These are phyloP conservation scores for Macrobrachium rosenbergii DNA, from an alignment of 1,140 invertebrate species.

Conservation along the genomic window DNA sequence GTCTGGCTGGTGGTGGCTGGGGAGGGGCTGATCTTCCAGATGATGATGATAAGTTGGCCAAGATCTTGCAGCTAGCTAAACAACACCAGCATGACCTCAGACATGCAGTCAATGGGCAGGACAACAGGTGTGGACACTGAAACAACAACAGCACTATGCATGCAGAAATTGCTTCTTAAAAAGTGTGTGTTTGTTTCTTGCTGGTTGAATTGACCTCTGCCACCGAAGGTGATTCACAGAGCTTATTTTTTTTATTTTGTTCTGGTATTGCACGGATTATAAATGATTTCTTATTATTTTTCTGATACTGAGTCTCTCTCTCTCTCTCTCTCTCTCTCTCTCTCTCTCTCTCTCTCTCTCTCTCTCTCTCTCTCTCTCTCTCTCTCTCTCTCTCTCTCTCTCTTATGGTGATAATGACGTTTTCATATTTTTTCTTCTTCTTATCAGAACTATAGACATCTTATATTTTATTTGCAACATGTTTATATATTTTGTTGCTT, in stretches of 20 bases:
- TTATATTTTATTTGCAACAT: too few relatives aligned
- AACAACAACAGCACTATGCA: background rate
- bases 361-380: background rate
- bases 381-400: background rate
- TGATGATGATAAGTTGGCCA: constrained; percentile 85
- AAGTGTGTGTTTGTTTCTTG: too few relatives aligned
- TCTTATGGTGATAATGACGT: background rate
- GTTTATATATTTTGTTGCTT: too few relatives aligned
- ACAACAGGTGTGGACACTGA: constrained; percentile 66
- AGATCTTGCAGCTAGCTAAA: constrained; percentile 90
- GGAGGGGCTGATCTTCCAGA: constrained; percentile 63
- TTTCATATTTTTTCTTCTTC: too few relatives aligned
- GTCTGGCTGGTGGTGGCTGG: constrained; percentile 68
- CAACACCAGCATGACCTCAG: constrained; percentile 80
- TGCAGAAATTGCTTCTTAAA: too few relatives aligned
- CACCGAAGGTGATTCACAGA: too few relatives aligned
- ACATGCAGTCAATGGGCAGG: constrained; percentile 69
- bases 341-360: background rate
- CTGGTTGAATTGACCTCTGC: too few relatives aligned
- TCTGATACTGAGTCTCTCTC: background rate
- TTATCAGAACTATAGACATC: too few relatives aligned
- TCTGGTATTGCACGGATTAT: too few relatives aligned
- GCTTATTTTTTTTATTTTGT: too few relatives aligned
- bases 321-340: background rate
- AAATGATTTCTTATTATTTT: background rate